Evolutionary conservation across 2,797 vertebrate species (phyloP).

Genomic region (Sphenodon punctatus): DNA sequence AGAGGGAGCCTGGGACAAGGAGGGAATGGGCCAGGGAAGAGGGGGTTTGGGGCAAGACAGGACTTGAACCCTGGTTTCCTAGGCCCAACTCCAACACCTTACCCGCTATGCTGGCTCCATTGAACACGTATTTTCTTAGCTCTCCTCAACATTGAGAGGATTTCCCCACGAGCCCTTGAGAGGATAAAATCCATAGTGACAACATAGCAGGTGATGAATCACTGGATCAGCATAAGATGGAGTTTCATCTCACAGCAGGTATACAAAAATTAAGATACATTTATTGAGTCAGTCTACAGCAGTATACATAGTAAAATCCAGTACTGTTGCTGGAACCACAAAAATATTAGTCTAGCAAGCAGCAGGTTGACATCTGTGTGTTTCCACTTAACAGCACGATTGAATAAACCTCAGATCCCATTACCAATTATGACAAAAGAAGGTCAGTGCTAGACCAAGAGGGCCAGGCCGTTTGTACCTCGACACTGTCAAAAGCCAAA

Average conservation of each 20-base stretch:
- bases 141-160: background rate
- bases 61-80: no score
- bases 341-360: conserved; percentile 49
- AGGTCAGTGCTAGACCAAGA: conserved; percentile 13
- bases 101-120: no score
- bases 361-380: conserved; percentile 39
- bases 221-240: background rate
- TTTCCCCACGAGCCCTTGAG: background rate
- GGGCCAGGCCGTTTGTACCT: conserved; percentile 23
- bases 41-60: no score
- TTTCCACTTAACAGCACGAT: conserved; percentile 48
- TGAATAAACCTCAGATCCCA: conserved; percentile 29
- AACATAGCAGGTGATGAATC: conserved; percentile 9
- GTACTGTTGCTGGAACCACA: conserved; percentile 63
- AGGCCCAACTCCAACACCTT: no score
- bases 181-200: background rate
- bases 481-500: conserved; percentile 60
- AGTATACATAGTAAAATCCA: conserved; percentile 62
- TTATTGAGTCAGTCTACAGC: conserved; percentile 77
- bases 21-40: no score
- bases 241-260: conserved; percentile 56
- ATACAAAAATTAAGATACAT: conserved; percentile 71
- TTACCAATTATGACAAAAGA: conserved; percentile 32
- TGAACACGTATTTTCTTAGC: no score
- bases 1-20: no score